Base-by-base conservation (phyloP, 2,797 vertebrate species). In the Sebastes taczanowskii region DNA sequence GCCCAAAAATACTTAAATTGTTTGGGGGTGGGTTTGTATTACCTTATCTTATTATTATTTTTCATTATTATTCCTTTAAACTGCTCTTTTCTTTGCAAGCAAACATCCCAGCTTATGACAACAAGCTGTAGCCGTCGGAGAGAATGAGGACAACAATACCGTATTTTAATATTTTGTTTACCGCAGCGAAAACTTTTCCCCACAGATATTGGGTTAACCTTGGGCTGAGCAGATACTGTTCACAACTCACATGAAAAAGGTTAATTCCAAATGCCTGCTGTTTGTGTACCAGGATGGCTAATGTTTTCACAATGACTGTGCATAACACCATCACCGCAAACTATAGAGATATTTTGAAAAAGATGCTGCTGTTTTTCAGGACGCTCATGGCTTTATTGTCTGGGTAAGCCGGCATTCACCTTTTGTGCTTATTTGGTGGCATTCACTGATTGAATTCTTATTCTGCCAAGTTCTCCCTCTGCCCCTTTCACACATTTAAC, bases 361-460 rank as follows among this genome's bases (percentile, higher is more conserved):
- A 64, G 60, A 88, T 46, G 34, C 77, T 22, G 46, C 67, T 29
- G 66, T 76, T 67, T 89, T 85, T 84, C 67, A 60, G 25, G 81
- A 11, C 7, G 18, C 30, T 71, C 30, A n/a, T 53, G 7, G 80
- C 78, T 82, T 82, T 68, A 83, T 88, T 89, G 85, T 84, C 69
- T 80, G 82, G 64, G 35, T 88, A 80, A 87, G 74, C 61, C 68
- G 5, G 49, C 62, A 67, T 85, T 89, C 85, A 86, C 74, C 83
- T 85, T 86, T 88, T 88, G 62, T 88, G 80, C 80, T 89, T 83
- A 65, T 89, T 89, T 76, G 74, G 78, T 84, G 80, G 72, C 69
- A 75, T 87, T 86, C 67, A 58, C 78, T 85, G 80, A 90, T 84
- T 89, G 82, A 90, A 89, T 94, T 90, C 78, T 72, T 82, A 85